Evolutionary conservation across 2,797 vertebrate genomes (phyloP), one percentile per base, ranked within the genome.

Genomic region (Malacoraja senta): DNA sequence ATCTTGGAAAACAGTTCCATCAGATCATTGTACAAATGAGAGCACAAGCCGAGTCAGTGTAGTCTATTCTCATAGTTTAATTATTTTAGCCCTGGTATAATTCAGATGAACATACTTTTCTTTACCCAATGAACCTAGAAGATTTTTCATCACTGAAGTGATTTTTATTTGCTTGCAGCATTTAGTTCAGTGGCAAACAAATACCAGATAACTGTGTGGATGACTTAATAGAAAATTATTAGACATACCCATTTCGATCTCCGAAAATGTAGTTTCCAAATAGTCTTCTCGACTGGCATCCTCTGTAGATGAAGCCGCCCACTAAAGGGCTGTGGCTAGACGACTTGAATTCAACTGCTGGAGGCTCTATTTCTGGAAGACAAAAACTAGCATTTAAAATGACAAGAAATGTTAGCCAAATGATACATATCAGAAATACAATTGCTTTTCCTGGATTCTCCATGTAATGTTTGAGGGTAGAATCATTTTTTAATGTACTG

Each of bases 261-360:
- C 98, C 98, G 95, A 99, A 99, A 12, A 99, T 97, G 0, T 99
- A 99, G 95, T 97, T 99, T 94, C 99, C 98, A 71, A 98, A 98
- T 77, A 99, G 97, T 94, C 99, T 96, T 95, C 99, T 97, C 0
- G 98, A 99, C 94, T 99, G 99, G 95, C 99, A 99, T 93, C 98
- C 99, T 94, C 98, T 97, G 95, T 99, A 99, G 95, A 99, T 96
- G 95, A 99, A 99, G 93, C 98, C 98, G 71, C 99, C 98, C 74
- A 99, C 97, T 93, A 98, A 96, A 76, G 97, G 96, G 17, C 97
- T 97, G 35, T 97, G 98, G 94, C 97, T 98, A 93, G 97, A 97
- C 76, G 98, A 97, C 94, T 98, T 98, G 96, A 99, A 97, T 96
- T 99, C 98, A 95, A 98, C 97, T 94, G 98, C 97, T 2, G 99